Evolutionary conservation across 2,888 invertebrate genomes (phyloP).

Genomic region (Argynnis bischoffii): DNA sequence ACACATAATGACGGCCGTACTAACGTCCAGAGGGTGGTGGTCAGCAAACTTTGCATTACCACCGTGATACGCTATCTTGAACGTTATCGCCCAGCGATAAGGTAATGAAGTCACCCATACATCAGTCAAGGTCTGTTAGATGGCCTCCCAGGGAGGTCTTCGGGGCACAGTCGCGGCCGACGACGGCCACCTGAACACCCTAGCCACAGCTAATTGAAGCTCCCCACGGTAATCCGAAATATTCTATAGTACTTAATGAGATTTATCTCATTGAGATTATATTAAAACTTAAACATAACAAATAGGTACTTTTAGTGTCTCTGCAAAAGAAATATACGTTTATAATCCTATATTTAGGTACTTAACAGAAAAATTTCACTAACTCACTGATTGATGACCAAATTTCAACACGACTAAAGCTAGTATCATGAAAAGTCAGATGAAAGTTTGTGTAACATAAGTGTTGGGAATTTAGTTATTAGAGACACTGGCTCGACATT

Average conservation of each 20-base stretch:
- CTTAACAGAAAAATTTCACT: too few species aligned
- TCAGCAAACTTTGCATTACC: conserved; percentile 45
- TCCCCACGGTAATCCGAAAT: conserved; percentile 52
- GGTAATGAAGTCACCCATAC: conserved; percentile 42
- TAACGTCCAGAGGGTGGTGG: conserved; percentile 62
- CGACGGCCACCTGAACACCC: conserved; percentile 70
- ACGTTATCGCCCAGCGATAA: conserved; percentile 50
- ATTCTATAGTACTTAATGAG: conserved; percentile 45
- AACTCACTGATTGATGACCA: too few species aligned
- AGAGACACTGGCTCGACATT: too few species aligned
- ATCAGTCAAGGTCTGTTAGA: conserved; percentile 75
- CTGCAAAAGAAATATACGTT: background rate
- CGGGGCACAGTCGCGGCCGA: conserved; percentile 60
- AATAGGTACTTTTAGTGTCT: background rate
- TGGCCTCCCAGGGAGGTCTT: conserved; percentile 68
- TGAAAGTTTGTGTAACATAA: too few species aligned
- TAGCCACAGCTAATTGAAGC: conserved; percentile 65
- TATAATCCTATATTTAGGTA: too few species aligned
- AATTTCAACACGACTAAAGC: too few species aligned
- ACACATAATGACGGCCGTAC: conserved; percentile 78
- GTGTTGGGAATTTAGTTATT: too few species aligned
- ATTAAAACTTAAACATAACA: background rate
- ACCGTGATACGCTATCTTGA: conserved; percentile 47
- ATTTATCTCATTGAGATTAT: conserved; percentile 19
- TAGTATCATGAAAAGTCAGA: too few species aligned